Percentiles rank a stretch among this genome's conserved stretches.
Conservation (phyloP, 2,888 invertebrate genomes). For the Eurytoma adleriae region DNA sequence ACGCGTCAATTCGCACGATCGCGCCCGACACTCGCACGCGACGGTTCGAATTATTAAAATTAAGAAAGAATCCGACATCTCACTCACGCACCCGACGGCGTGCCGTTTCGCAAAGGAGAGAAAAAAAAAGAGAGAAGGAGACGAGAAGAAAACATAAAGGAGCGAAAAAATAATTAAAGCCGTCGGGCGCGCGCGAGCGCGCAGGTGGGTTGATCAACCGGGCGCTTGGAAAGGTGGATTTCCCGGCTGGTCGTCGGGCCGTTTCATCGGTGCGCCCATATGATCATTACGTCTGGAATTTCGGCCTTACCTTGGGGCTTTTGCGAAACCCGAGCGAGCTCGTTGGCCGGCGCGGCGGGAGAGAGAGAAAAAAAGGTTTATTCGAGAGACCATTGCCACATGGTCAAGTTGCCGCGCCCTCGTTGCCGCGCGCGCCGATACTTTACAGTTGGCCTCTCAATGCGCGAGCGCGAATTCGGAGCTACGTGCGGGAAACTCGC, state of each 20-base stretch:
- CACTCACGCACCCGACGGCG: neutral
- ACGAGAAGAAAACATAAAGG: neutral
- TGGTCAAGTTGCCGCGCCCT: slow-evolving; percentile 26
- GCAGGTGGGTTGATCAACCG: slow-evolving; percentile 25
- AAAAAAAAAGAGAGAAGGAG: neutral
- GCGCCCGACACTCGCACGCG: too few relatives aligned
- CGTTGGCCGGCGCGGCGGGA: neutral
- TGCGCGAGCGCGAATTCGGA: too few relatives aligned
- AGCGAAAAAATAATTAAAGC: slow-evolving; percentile 35
- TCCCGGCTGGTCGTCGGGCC: slow-evolving; percentile 11
- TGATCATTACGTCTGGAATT: slow-evolving; percentile 47
- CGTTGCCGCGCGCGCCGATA: neutral
- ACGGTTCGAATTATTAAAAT: neutral
- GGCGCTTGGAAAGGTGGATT: slow-evolving; percentile 52
- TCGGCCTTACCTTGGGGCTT: slow-evolving; percentile 55
- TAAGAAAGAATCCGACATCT: neutral
- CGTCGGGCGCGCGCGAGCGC: neutral
- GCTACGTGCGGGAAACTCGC: too few relatives aligned
- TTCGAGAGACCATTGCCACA: slow-evolving; percentile 49
- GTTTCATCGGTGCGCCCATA: slow-evolving; percentile 24
- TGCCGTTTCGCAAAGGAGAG: neutral
- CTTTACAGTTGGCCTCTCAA: neutral
- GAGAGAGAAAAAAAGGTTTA: slow-evolving; percentile 28
- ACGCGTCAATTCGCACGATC: too few relatives aligned
- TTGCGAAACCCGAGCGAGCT: slow-evolving; percentile 49